Conservation (phyloP, 2,797 vertebrate species). For the Molossus molossus region DNA sequence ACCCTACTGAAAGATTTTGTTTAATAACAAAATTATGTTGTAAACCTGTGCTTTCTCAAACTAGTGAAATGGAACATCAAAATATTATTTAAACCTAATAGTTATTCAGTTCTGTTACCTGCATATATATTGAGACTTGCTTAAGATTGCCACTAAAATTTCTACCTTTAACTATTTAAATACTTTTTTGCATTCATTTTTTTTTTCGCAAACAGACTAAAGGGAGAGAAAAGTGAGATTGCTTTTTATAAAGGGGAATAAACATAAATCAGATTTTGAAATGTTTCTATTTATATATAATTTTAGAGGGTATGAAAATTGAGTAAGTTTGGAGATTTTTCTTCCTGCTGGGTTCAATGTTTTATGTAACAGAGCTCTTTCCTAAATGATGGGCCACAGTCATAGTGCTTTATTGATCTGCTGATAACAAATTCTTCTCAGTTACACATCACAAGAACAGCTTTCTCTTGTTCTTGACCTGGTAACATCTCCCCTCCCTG, state of each 20-base stretch:
- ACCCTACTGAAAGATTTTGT: conserved; percentile 71
- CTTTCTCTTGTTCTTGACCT: conserved; percentile 71
- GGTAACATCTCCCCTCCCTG: conserved; percentile 28
- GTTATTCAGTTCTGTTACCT: conserved; percentile 58
- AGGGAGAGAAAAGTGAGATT: conserved; percentile 9
- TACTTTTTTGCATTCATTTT: conserved; percentile 54
- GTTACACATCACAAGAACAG: conserved; percentile 73
- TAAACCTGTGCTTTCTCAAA: conserved; percentile 73
- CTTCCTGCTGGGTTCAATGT: neutral
- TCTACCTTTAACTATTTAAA: conserved; percentile 67
- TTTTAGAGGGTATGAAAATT: conserved; percentile 65
- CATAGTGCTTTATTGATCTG: conserved; percentile 74
- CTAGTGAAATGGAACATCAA: conserved; percentile 65
- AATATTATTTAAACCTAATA: conserved; percentile 68
- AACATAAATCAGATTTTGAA: conserved; percentile 58
- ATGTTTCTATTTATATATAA: conserved; percentile 34
- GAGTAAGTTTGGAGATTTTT: conserved; percentile 37
- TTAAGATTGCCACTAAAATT: conserved; percentile 15
- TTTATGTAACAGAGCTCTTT: conserved; percentile 66
- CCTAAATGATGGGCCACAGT: neutral
- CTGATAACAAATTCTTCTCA: conserved; percentile 70
- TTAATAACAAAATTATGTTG: conserved; percentile 77
- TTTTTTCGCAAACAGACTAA: neutral
- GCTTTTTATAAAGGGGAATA: conserved; percentile 48
- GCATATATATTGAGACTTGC: conserved; percentile 27